These are phyloP conservation scores for Ariopsis seemanni DNA, from an alignment of 2,113 vertebrate genomes.

Conservation along the genomic window DNA sequence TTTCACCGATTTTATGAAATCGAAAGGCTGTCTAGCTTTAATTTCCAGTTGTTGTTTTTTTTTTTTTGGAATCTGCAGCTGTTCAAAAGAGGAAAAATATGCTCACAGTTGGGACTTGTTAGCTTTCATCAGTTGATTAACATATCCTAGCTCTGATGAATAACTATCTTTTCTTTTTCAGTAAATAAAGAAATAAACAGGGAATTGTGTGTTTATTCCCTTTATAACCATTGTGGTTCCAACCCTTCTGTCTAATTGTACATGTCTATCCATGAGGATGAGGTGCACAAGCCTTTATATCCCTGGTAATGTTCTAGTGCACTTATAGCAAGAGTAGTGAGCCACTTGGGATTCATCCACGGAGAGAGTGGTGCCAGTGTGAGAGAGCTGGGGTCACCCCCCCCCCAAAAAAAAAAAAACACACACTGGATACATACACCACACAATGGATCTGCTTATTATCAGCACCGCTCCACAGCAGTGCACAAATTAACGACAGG, in stretches of 20 bases:
- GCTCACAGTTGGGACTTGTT: background rate
- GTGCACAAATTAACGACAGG: constrained; percentile 35
- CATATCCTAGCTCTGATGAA: background rate
- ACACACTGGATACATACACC: constrained; percentile 6
- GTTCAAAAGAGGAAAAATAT: background rate
- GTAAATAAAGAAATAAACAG: background rate
- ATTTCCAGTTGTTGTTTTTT: background rate
- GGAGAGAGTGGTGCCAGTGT: constrained; percentile 24
- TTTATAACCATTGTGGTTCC: background rate
- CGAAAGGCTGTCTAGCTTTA: background rate
- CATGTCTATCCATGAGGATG: constrained; percentile 19
- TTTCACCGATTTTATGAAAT: too few relatives aligned
- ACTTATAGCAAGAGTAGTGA: constrained; percentile 27
- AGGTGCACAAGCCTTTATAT: constrained; percentile 25
- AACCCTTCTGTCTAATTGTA: constrained; percentile 12
- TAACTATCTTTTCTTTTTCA: background rate
- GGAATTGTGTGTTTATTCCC: background rate
- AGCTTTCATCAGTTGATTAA: background rate
- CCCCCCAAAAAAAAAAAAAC: too few relatives aligned
- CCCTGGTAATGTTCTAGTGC: constrained; percentile 10
- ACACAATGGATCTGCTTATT: constrained; percentile 54
- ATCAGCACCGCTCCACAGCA: background rate
- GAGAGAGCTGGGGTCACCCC: constrained; percentile 25
- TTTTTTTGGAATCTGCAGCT: background rate
- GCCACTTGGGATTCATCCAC: constrained; percentile 15